Evolutionary conservation across 2,888 invertebrate genomes (phyloP).

Genomic region (Apamea crenata): DNA sequence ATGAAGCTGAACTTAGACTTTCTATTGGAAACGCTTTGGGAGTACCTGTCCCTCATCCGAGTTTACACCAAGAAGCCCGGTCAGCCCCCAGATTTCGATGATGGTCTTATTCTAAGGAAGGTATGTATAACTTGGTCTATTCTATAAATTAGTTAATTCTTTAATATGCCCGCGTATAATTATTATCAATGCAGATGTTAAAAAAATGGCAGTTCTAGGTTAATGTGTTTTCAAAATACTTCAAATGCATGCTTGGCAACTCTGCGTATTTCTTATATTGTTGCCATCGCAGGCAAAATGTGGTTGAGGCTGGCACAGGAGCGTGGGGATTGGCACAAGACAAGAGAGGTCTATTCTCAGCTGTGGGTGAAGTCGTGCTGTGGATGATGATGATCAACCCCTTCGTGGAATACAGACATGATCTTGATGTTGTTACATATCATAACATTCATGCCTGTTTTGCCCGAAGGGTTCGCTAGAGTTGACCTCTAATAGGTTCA

Average conservation of each 20-base stretch:
- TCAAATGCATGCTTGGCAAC: neutral
- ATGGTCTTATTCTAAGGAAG: slow-evolving; percentile 97
- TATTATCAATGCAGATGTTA: neutral
- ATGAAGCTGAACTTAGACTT: slow-evolving; percentile 99
- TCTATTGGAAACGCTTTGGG: slow-evolving; percentile 97
- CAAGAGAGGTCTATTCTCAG: too few relatives aligned
- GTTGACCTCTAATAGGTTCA: too few relatives aligned
- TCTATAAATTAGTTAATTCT: neutral
- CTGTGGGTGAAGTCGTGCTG: too few relatives aligned
- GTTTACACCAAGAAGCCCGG: slow-evolving; percentile 99
- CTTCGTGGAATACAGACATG: neutral
- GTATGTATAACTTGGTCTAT: slow-evolving; percentile 71
- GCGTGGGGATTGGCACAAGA: too few relatives aligned
- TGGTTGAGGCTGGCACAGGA: too few relatives aligned
- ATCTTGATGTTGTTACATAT: neutral
- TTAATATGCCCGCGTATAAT: neutral
- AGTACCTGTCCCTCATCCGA: slow-evolving; percentile 97
- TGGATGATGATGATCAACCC: too few relatives aligned
- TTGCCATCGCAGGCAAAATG: too few relatives aligned
- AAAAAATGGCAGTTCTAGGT: neutral
- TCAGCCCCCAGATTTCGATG: slow-evolving; percentile 98
- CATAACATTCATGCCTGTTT: neutral
- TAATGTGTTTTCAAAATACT: neutral
- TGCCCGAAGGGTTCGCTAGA: neutral
- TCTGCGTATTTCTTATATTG: neutral